Conservation (phyloP, 2,113 vertebrate genomes). For the Apeltes quadracus region DNA sequence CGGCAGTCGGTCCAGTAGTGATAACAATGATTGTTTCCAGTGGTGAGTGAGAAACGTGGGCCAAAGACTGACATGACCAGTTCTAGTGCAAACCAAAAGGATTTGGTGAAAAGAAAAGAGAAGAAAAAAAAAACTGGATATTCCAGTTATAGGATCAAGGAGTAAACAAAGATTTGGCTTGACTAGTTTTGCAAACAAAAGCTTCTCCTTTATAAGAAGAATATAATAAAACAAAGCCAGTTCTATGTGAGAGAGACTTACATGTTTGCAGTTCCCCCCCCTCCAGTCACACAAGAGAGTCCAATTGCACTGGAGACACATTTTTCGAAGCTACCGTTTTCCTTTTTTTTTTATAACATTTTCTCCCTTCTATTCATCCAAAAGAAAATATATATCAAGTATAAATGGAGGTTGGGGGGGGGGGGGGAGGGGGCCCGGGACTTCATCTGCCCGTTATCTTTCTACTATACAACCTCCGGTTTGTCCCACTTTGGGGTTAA, state of each 20-base stretch:
- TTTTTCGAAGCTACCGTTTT: slow-evolving; percentile 49
- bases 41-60: slow-evolving; percentile 52
- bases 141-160: slow-evolving; percentile 67
- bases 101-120: slow-evolving; percentile 42
- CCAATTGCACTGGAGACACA: slow-evolving; percentile 43
- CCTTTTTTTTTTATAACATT: slow-evolving; percentile 27
- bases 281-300: slow-evolving; percentile 60
- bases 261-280: slow-evolving; percentile 56
- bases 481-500: slow-evolving; percentile 36
- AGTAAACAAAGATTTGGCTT: slow-evolving; percentile 69
- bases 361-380: slow-evolving; percentile 39
- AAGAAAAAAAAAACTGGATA: slow-evolving; percentile 37
- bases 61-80: slow-evolving; percentile 42
- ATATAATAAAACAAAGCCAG: slow-evolving; percentile 6
- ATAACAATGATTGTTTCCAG: slow-evolving; percentile 61
- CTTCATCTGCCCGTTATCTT: slow-evolving; percentile 26
- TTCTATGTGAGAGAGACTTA: slow-evolving; percentile 47
- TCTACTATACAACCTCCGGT: slow-evolving; percentile 49
- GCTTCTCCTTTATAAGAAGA: slow-evolving; percentile 31
- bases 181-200: slow-evolving; percentile 59
- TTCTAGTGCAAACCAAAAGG: slow-evolving; percentile 73
- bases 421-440: slow-evolving; percentile 12
- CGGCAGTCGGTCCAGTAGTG: slow-evolving; percentile 58
- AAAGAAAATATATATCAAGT: slow-evolving; percentile 39
- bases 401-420: slow-evolving; percentile 34